Evolutionary conservation across 2,797 vertebrate species (phyloP).

Genomic region (Sebastes miniatus): DNA sequence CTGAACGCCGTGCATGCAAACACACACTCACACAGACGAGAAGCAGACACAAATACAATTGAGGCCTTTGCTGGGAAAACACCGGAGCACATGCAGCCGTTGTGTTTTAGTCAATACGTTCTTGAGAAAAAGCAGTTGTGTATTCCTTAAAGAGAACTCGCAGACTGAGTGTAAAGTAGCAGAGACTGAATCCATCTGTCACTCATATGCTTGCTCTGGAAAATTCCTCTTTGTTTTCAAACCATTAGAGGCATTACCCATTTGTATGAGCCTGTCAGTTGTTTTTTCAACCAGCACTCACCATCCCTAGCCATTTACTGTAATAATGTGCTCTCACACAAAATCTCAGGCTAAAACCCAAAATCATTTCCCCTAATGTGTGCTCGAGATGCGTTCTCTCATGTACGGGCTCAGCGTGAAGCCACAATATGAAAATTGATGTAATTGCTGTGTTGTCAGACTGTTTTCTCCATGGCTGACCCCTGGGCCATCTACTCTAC

Average conservation of each 20-base stretch:
- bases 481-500: conserved; percentile 13
- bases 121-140: conserved; percentile 20
- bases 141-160: conserved; percentile 30
- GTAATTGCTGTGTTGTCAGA: conserved; percentile 61
- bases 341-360: conserved; percentile 53
- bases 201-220: conserved; percentile 26
- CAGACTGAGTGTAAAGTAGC: conserved; percentile 12
- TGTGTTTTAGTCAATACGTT: conserved; percentile 31
- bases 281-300: conserved; percentile 32
- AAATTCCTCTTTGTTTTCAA: conserved; percentile 50
- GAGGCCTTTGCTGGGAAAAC: conserved; percentile 16
- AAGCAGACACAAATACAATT: not conserved
- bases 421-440: conserved; percentile 62
- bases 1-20: conserved; percentile 25
- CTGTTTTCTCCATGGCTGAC: conserved; percentile 56
- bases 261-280: conserved; percentile 33
- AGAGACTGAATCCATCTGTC: conserved; percentile 35
- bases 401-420: conserved; percentile 27
- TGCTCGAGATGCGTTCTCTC: conserved; percentile 28
- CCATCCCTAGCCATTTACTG: conserved; percentile 55
- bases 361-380: conserved; percentile 54
- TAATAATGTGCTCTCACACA: conserved; percentile 61
- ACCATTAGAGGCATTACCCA: conserved; percentile 51
- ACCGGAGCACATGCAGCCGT: not conserved
- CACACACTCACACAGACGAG: not conserved